Evolutionary conservation across 2,888 invertebrate genomes (phyloP).

Genomic region (Hydroisotoma schaefferi): DNA sequence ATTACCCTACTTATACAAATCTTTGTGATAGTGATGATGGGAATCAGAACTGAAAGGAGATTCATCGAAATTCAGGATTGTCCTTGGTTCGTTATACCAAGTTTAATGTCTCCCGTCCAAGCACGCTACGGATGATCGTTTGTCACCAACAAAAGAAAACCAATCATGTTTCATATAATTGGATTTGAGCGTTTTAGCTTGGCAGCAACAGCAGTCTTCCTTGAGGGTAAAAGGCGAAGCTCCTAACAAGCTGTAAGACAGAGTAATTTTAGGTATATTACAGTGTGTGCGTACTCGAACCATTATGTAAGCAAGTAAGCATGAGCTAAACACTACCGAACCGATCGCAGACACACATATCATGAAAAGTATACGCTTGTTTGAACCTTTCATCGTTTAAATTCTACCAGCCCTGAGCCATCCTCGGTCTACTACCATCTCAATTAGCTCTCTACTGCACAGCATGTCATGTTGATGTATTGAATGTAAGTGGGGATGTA

Average conservation of each 20-base stretch:
- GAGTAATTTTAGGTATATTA: too few relatives aligned
- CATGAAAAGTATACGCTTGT: too few relatives aligned
- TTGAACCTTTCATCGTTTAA: background rate
- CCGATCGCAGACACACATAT: too few relatives aligned
- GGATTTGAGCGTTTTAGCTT: slow-evolving; percentile 9
- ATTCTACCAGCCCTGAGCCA: background rate
- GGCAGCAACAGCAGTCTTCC: background rate
- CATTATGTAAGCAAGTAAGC: too few relatives aligned
- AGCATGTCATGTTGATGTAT: slow-evolving; percentile 15
- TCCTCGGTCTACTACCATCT: background rate
- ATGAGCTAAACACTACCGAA: too few relatives aligned
- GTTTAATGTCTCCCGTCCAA: slow-evolving; percentile 15
- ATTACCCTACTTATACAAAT: slow-evolving; percentile 18
- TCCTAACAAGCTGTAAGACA: background rate
- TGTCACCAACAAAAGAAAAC: slow-evolving; percentile 36
- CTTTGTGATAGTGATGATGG: slow-evolving; percentile 11
- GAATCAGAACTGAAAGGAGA: slow-evolving; percentile 3
- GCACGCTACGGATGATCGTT: slow-evolving; percentile 16
- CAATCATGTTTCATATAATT: slow-evolving; percentile 32
- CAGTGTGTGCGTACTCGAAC: too few relatives aligned
- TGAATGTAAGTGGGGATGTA: slow-evolving; percentile 9
- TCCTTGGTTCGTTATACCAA: too few relatives aligned
- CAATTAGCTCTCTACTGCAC: slow-evolving; percentile 15
- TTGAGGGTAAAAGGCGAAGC: slow-evolving; percentile 9
- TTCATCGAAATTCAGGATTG: slow-evolving; percentile 21